Conservation (phyloP, 2,888 invertebrate genomes). For the Subacronicta megacephala region DNA sequence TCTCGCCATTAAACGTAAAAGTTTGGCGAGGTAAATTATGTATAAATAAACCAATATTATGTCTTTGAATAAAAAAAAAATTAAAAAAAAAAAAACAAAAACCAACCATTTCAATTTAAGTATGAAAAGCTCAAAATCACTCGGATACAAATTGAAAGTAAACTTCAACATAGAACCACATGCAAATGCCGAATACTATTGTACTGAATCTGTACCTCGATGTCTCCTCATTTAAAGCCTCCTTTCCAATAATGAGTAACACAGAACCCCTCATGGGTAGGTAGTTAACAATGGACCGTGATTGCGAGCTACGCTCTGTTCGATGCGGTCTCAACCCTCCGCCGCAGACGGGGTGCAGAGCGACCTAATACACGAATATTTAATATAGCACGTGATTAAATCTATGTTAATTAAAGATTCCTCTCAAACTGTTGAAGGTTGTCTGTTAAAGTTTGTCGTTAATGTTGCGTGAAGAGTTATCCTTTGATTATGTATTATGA, state of each 20-base stretch:
- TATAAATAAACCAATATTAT: no score
- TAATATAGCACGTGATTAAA: slow-evolving; percentile 67
- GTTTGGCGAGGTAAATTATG: no score
- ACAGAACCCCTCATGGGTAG: slow-evolving; percentile 28
- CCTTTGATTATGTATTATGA: background rate
- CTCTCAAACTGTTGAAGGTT: slow-evolving; percentile 24
- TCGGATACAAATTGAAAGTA: background rate
- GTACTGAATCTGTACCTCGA: slow-evolving; percentile 5
- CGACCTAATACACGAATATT: slow-evolving; percentile 67
- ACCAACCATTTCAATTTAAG: no score
- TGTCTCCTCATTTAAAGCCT: slow-evolving; percentile 29
- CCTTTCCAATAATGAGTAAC: slow-evolving; percentile 45
- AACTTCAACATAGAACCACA: background rate
- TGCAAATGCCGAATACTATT: background rate
- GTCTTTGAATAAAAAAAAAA: no score
- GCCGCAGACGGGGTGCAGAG: slow-evolving; percentile 58
- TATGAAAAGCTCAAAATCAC: background rate
- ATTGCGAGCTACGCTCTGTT: slow-evolving; percentile 71
- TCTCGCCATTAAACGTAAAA: no score
- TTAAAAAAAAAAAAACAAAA: no score
- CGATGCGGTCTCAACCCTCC: slow-evolving; percentile 71
- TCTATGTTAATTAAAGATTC: slow-evolving; percentile 65
- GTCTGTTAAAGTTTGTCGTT: background rate
- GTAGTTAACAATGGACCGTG: slow-evolving; percentile 71
- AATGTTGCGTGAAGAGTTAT: background rate